Evolutionary conservation across 2,797 vertebrate species (phyloP).

Genomic region (Ceyx erithaca): DNA sequence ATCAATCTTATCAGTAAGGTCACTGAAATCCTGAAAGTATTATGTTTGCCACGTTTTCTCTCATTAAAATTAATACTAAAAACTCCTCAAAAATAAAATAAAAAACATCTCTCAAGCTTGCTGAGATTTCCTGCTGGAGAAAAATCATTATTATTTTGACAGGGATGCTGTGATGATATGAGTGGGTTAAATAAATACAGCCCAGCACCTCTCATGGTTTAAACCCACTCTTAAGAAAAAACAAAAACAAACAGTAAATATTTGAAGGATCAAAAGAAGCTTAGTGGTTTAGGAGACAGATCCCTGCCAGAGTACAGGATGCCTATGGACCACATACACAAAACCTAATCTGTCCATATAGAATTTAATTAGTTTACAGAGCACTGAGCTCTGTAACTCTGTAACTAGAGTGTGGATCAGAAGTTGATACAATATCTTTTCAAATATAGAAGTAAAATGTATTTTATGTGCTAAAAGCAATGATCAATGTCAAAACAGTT

Average conservation of each 20-base stretch:
- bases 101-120: background rate
- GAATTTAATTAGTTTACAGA: background rate
- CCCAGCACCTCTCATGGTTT: background rate
- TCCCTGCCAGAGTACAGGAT: background rate
- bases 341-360: background rate
- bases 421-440: background rate
- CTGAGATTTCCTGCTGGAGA: background rate
- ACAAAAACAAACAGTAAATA: background rate
- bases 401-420: background rate
- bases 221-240: background rate
- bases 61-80: background rate
- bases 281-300: background rate
- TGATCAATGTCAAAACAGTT: background rate
- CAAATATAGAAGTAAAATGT: background rate
- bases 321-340: background rate
- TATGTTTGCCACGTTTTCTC: background rate
- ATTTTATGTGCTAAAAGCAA: background rate
- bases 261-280: background rate
- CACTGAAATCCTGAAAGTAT: background rate
- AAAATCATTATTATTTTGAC: background rate
- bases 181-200: background rate
- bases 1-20: background rate
- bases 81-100: background rate
- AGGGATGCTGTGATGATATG: background rate
- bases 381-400: background rate